Evolutionary conservation across 2,113 vertebrate genomes (phyloP), one percentile per base, ranked within the genome.

Genomic region (Nerophis ophidion): DNA sequence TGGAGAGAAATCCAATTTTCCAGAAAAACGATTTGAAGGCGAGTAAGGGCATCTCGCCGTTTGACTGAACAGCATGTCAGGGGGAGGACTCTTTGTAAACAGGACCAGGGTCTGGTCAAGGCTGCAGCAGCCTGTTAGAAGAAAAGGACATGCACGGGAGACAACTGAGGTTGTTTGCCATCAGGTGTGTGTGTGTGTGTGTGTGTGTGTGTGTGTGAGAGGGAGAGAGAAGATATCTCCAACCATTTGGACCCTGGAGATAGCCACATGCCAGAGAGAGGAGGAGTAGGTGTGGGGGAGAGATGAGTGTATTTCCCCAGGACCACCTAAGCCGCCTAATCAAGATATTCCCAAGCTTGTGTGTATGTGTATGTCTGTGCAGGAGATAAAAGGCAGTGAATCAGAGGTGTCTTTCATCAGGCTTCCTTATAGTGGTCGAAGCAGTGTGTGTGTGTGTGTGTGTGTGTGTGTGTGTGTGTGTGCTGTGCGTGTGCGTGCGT

Each of bases 241-340:
- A 83, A 85, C 85, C 83, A 81, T 84, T 86, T 86, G 84, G 78
- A 81, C 83, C 75, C 82, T 67, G 81, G 77, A 84, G 83, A 86
- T 86, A 84, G 81, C 84, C 79, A 77, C 81, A 82, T 81, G 85
- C 70, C 80, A 79, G 78, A 73, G 75, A 75, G 58, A 74, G 71
- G 26, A 47, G 56, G 11, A 84, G 68, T 74, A 72, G 72, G 71
- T 74, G 72, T 64, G 74, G 74, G 74, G 59, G 63, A 70, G 69
- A 71, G 76, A 83, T 66, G 83, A 87, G 82, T 78, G 77, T 69
- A 81, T 88, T 84, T 70, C 59, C 70, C 75, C 57, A 57, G 76
- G 81, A 83, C 81, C 86, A 87, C 84, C 84, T 84, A 80, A 85
- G 83, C 81, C 7, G 68, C 80, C 80, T 88, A 84, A 85, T 88